Evolutionary conservation across 2,113 vertebrate species (phyloP).

Genomic region (Lipophrys pholis): DNA sequence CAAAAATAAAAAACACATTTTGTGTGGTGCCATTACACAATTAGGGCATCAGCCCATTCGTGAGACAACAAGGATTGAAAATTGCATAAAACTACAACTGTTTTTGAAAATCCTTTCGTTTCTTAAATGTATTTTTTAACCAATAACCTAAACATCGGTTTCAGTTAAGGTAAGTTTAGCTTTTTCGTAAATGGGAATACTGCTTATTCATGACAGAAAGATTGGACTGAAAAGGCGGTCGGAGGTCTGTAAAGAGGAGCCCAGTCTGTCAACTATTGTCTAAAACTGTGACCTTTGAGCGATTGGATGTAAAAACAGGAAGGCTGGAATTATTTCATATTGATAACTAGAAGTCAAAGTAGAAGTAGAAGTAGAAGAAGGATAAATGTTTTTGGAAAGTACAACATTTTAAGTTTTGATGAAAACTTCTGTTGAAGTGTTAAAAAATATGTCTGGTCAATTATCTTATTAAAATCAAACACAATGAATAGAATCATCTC

Average conservation of each 20-base stretch:
- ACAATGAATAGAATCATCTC: slow-evolving; percentile 5
- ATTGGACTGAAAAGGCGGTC: slow-evolving; percentile 11
- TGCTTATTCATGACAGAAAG: no score
- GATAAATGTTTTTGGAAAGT: background rate
- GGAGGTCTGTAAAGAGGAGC: no score
- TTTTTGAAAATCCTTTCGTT: background rate
- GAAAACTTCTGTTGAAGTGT: no score
- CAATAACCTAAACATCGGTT: slow-evolving; percentile 7
- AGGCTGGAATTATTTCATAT: slow-evolving; percentile 1
- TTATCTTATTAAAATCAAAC: background rate
- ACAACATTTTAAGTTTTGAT: no score
- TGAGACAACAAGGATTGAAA: slow-evolving; percentile 14
- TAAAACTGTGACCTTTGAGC: slow-evolving; percentile 21
- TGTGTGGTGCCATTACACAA: slow-evolving; percentile 27
- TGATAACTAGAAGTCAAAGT: background rate
- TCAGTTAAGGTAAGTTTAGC: background rate
- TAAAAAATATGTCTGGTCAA: no score
- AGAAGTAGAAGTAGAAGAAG: slow-evolving; percentile 10
- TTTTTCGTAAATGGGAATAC: no score
- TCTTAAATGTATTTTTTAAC: slow-evolving; percentile 16
- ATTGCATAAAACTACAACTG: slow-evolving; percentile 17
- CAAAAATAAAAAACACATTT: slow-evolving; percentile 13
- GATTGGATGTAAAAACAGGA: slow-evolving; percentile 5
- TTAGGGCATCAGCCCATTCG: slow-evolving; percentile 25
- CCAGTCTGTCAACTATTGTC: slow-evolving; percentile 23